Evolutionary conservation across 2,888 invertebrate genomes (phyloP).

Genomic region (Meganola albula): DNA sequence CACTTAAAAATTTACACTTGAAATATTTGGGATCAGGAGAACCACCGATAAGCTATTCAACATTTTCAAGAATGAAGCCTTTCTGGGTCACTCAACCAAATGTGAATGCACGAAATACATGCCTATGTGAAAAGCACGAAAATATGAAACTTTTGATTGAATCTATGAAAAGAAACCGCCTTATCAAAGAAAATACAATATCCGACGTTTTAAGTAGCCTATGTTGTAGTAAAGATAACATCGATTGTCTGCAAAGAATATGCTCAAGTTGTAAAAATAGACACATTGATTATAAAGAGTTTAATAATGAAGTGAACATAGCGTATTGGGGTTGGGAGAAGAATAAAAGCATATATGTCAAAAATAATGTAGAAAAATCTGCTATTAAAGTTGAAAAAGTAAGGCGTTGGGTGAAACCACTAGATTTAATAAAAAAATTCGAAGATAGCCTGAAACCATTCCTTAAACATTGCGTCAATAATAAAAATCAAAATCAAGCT

Average conservation of each 20-base stretch:
- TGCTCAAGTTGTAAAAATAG: slow-evolving; percentile 11
- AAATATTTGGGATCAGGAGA: slow-evolving; percentile 4
- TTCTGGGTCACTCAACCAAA: slow-evolving; percentile 15
- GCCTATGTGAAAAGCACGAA: slow-evolving; percentile 15
- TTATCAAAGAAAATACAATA: slow-evolving; percentile 10
- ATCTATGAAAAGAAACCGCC: slow-evolving; percentile 7
- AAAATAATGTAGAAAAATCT: slow-evolving; percentile 14
- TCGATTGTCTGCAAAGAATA: slow-evolving; percentile 10
- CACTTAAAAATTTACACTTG: slow-evolving; percentile 6
- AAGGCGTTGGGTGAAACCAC: slow-evolving; percentile 4
- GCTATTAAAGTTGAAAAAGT: slow-evolving; percentile 11
- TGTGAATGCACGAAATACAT: slow-evolving; percentile 14
- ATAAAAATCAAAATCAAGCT: slow-evolving; percentile 4
- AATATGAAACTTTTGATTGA: slow-evolving; percentile 15
- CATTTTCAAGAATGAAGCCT: slow-evolving; percentile 13
- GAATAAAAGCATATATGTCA: slow-evolving; percentile 8
- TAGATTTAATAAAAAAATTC: slow-evolving; percentile 2
- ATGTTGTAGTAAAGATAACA: slow-evolving; percentile 8
- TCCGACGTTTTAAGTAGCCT: slow-evolving; percentile 9
- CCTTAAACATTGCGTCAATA: slow-evolving; percentile 4
- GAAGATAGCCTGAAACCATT: slow-evolving; percentile 5
- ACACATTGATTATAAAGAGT: slow-evolving; percentile 11
- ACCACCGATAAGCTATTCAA: slow-evolving; percentile 6
- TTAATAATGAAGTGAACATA: slow-evolving; percentile 12
- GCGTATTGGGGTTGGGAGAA: slow-evolving; percentile 12